Evolutionary conservation across 2,113 vertebrate species (phyloP).

Genomic region (Calyptomena viridis): DNA sequence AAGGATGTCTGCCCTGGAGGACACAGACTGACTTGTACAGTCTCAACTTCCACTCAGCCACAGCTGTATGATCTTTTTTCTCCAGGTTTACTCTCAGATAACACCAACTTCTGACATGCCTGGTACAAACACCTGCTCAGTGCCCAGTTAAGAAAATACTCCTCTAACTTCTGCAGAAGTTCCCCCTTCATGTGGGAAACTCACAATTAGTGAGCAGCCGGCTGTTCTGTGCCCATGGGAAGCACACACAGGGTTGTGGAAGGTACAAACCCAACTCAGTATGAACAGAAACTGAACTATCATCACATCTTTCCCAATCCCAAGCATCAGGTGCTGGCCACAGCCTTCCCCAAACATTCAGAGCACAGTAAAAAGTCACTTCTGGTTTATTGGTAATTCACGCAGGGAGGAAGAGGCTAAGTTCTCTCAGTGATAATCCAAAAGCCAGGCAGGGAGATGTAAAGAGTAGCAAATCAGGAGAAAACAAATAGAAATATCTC

Average conservation of each 20-base stretch:
- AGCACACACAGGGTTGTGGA: background rate
- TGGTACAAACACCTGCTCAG: background rate
- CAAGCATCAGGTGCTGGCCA: background rate
- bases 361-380: background rate
- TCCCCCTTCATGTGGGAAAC: background rate
- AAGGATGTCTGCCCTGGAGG: background rate
- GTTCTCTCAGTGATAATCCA: background rate
- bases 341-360: background rate
- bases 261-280: background rate
- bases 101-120: background rate
- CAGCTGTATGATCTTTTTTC: background rate
- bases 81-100: background rate
- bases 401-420: background rate
- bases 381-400: background rate
- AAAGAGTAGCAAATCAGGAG: background rate
- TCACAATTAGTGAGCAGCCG: background rate
- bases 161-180: background rate
- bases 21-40: background rate
- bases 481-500: background rate
- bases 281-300: background rate
- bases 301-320: background rate
- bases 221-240: background rate
- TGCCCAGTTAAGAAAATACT: background rate
- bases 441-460: background rate
- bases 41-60: background rate